These are phyloP conservation scores for Corythucha ciliata DNA, from an alignment of 2,888 invertebrate genomes.

Conservation along the genomic window DNA sequence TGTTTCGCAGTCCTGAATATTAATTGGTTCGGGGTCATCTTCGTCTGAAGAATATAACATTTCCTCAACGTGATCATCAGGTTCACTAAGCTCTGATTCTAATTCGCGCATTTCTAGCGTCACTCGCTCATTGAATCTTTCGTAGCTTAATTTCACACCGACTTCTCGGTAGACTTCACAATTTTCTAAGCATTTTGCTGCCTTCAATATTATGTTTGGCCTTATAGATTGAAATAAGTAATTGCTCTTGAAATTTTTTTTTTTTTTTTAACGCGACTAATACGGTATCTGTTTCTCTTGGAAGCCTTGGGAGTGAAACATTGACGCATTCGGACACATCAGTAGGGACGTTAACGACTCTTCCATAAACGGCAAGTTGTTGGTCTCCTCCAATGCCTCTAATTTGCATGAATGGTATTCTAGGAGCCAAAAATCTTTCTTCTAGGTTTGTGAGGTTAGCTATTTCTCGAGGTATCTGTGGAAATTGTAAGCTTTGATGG, in stretches of 20 bases:
- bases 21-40: conserved; percentile 16
- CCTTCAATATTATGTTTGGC: conserved; percentile 11
- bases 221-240: conserved; percentile 6
- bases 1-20: no score
- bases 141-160: neutral
- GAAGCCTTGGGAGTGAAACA: conserved; percentile 12
- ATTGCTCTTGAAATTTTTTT: neutral
- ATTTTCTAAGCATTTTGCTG: conserved; percentile 3
- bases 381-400: neutral
- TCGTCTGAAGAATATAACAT: conserved; percentile 1
- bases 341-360: conserved; percentile 17
- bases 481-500: no score
- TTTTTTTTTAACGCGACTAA: conserved; percentile 12
- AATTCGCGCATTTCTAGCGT: neutral
- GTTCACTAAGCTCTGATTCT: neutral
- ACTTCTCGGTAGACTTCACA: conserved; percentile 4
- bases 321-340: conserved; percentile 12
- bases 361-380: conserved; percentile 10
- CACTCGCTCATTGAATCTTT: neutral
- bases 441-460: conserved; percentile 15
- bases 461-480: no score
- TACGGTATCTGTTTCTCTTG: conserved; percentile 5
- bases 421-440: conserved; percentile 17
- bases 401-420: conserved; percentile 17
- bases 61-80: neutral